Conservation (phyloP, 1,140 invertebrate species). For the Sminthurides bifidus region DNA sequence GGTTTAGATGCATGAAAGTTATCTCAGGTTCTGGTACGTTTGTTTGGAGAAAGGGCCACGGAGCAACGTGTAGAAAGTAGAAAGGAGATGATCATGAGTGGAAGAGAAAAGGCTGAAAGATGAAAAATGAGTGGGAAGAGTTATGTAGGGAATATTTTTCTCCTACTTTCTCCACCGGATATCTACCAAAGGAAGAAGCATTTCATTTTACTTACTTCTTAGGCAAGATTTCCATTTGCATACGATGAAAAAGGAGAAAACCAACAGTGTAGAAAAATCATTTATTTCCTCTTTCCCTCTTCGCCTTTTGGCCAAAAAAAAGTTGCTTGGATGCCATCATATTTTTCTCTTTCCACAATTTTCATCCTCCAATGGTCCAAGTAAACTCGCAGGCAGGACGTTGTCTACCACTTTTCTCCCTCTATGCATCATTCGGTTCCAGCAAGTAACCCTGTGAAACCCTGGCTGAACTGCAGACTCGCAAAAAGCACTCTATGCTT, state of each 20-base stretch:
- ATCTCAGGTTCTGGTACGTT: too few relatives aligned
- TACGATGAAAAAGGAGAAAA: constrained; percentile 25
- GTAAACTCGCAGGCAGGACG: too few relatives aligned
- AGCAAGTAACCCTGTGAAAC: too few relatives aligned
- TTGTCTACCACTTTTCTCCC: too few relatives aligned
- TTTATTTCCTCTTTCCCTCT: constrained; percentile 22
- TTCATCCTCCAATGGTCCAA: too few relatives aligned
- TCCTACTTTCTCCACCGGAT: constrained; percentile 5
- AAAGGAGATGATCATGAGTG: constrained; percentile 10
- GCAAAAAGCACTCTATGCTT: too few relatives aligned
- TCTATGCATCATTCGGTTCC: too few relatives aligned
- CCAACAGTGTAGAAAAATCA: constrained; percentile 27
- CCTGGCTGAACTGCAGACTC: too few relatives aligned
- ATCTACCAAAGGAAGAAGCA: constrained; percentile 2
- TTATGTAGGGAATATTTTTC: constrained; percentile 12
- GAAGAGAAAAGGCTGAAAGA: constrained; percentile 5
- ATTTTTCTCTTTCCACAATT: background rate
- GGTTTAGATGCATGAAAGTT: too few relatives aligned
- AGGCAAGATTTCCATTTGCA: constrained; percentile 11
- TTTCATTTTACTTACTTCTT: constrained; percentile 3
- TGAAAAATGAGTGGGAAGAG: constrained; percentile 13
- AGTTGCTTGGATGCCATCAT: constrained; percentile 1
- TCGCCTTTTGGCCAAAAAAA: constrained; percentile 10
- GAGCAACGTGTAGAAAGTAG: too few relatives aligned
- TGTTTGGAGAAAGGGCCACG: too few relatives aligned